phyloP scores from a whole-genome alignment of 2,113 vertebrate genomes.

The Peromyscus leucopus region DNA sequence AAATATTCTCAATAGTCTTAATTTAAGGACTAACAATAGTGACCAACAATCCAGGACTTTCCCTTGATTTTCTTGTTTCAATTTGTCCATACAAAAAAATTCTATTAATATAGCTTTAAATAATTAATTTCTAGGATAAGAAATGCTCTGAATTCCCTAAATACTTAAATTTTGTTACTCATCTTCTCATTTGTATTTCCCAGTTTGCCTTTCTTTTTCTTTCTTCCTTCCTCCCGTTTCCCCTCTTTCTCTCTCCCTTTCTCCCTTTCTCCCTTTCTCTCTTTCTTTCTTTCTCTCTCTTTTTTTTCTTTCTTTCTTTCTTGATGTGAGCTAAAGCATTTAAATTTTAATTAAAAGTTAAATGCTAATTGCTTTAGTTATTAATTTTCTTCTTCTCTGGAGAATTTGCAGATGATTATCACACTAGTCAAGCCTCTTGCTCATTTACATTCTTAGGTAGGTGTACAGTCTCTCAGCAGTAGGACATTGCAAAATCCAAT shows the following conservation, averaged over 20 bases:
- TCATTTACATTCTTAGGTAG: neutral
- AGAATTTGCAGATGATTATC: neutral
- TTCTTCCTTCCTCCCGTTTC: neutral
- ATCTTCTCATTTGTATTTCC: neutral
- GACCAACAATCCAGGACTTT: neutral
- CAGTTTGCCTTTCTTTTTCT: neutral
- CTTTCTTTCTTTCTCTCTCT: no score
- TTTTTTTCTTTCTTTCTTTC: neutral
- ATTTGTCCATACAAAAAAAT: neutral
- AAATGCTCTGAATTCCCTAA: neutral
- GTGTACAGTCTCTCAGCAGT: neutral
- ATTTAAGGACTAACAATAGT: neutral
- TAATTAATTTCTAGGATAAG: neutral
- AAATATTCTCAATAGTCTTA: neutral
- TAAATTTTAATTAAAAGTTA: constrained; percentile 32
- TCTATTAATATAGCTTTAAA: neutral
- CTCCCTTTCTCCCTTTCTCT: no score
- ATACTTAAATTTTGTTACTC: neutral
- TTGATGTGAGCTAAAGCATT: neutral
- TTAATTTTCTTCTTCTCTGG: neutral
- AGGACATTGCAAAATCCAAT: constrained; percentile 21
- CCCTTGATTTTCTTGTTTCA: neutral
- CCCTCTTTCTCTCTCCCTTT: neutral
- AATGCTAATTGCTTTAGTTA: neutral
- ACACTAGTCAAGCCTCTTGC: neutral